Base-by-base conservation (phyloP, 2,797 vertebrate species). In the Lagodon rhomboides region DNA sequence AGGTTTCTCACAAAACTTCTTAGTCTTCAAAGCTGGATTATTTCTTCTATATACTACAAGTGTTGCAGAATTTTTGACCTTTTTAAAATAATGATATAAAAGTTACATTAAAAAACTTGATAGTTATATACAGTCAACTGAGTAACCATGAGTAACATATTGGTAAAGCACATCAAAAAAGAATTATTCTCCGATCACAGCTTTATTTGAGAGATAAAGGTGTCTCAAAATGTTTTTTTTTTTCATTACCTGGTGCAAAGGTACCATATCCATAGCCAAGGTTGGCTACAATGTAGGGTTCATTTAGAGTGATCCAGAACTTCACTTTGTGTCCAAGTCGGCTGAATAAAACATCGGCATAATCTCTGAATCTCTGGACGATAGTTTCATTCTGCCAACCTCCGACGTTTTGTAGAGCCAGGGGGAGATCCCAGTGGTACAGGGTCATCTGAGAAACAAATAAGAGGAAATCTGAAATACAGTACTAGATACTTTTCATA, bases 371-470 rank as follows among this genome's bases (percentile, higher is more conserved):
- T 27, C 91, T 89, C 23, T 94, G 80, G 25, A 98, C 87, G 5
- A 95, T 92, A 1, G 93, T 95, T 30, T 95, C 94, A 16, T 98
- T 98, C 88, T 97, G 95, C 97, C 97, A 98, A 41, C 97, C 97
- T 0, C 96, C 96, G 0, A 94, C 0, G 0, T 96, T 80, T 77
- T 98, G 96, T 27, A 98, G 95, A 0, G 94, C 94, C 88, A 96
- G 95, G 0, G 97, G 97, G n/a, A 98, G 95, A 84, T 98, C 97
- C 97, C 97, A 98, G 78, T 98, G 97, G 78, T 97, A 97, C 1
- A 98, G 77, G 3, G 97, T 98, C 16, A 97, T 90, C 97, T 98
- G 69, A 15, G 34, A 56, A 59, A 73, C 12, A 73, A 5, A 62
- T 4, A 7, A 9, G 1, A 68, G 4, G 12, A 53, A 13, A 73